Evolutionary conservation across 35 echinoderm and acorn worm genomes (phyloP).

Genomic region (Acanthaster planci): DNA sequence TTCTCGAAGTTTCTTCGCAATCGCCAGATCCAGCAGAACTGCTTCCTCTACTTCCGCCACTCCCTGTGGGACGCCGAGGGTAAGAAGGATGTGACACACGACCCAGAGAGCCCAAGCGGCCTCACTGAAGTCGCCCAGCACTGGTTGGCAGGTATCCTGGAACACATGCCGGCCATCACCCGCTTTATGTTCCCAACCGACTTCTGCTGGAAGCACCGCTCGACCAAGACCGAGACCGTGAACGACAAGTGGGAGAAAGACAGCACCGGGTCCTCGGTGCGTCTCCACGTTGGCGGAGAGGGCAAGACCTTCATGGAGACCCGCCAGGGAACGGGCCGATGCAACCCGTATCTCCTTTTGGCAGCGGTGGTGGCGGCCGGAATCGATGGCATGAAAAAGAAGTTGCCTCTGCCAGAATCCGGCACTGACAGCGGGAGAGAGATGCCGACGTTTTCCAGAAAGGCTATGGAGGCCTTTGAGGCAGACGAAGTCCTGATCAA

Average conservation of each 20-base stretch:
- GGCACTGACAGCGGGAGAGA: slow-evolving; percentile 54
- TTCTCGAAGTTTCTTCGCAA: slow-evolving; percentile 58
- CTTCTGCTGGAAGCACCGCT: slow-evolving; percentile 45
- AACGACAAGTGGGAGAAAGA: slow-evolving; percentile 73
- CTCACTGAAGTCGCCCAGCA: slow-evolving; percentile 62
- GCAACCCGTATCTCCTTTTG: slow-evolving; percentile 77
- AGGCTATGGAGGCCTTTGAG: slow-evolving; percentile 76
- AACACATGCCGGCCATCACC: slow-evolving; percentile 58
- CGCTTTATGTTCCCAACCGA: slow-evolving; percentile 61
- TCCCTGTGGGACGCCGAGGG: slow-evolving; percentile 63
- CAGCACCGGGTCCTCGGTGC: slow-evolving; percentile 59
- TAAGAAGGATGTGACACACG: slow-evolving; percentile 36
- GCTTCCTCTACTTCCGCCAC: slow-evolving; percentile 48
- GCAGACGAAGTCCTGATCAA: slow-evolving; percentile 61
- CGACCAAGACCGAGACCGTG: slow-evolving; percentile 14
- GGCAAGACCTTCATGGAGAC: slow-evolving; percentile 75
- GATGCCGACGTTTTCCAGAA: slow-evolving; percentile 43
- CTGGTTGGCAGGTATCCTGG: slow-evolving; percentile 79
- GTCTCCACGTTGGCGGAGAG: slow-evolving; percentile 51
- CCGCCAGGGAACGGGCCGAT: slow-evolving; percentile 62
- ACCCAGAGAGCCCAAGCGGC: slow-evolving; percentile 24
- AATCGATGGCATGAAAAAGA: slow-evolving; percentile 67
- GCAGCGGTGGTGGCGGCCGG: slow-evolving; percentile 83
- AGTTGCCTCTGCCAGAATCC: slow-evolving; percentile 38
- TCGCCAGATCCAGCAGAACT: too few relatives aligned